A percentile compares a stretch with the other conserved stretches of the same genome.
Conservation (phyloP, 1,140 invertebrate genomes). For the Stegodyphus dumicola region DNA sequence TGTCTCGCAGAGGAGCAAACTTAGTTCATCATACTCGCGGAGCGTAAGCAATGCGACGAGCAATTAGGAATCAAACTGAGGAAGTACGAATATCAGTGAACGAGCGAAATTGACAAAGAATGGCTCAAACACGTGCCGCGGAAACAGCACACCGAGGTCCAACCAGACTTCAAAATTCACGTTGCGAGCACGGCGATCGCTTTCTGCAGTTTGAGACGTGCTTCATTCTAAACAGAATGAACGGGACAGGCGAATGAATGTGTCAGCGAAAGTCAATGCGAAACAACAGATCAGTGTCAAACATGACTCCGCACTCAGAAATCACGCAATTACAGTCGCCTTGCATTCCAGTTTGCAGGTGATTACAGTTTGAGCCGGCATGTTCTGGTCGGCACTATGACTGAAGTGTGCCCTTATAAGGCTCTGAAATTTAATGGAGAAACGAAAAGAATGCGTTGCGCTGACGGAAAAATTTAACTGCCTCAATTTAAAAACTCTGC, state of each 20-base stretch:
- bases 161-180: not conserved
- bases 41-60: not conserved
- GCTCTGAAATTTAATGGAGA: not conserved
- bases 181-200: no score
- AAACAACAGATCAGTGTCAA: not conserved
- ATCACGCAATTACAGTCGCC: not conserved
- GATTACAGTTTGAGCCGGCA: not conserved
- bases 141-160: not conserved
- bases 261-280: not conserved
- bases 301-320: not conserved
- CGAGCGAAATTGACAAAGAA: not conserved
- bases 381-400: not conserved
- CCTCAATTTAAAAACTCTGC: not conserved
- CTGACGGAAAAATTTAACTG: not conserved
- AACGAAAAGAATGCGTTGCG: not conserved
- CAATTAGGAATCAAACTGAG: not conserved
- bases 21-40: not conserved
- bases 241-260: not conserved
- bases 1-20: not conserved
- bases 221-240: not conserved
- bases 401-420: not conserved
- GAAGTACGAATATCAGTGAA: not conserved
- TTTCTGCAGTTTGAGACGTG: not conserved
- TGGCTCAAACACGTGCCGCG: not conserved
- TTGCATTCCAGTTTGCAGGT: not conserved